Evolutionary conservation across 2,797 vertebrate species (phyloP), one percentile per base, ranked within the genome.

Genomic region (Pangasius djambal): DNA sequence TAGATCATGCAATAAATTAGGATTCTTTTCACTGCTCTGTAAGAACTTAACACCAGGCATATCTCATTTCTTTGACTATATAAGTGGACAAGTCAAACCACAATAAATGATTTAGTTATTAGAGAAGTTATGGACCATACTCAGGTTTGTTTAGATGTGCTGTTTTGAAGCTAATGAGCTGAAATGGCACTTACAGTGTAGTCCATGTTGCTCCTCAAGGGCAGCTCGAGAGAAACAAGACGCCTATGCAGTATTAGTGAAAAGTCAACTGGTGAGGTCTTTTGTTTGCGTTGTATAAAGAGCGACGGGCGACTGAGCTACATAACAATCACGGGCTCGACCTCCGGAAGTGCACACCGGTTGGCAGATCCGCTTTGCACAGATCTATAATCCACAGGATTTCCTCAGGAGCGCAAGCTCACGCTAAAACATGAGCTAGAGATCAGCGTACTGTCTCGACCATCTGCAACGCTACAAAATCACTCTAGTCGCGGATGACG

Each of bases 121-220:
- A 44, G 22, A 6, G 37, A 8, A 16, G 81, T 65, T 83, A 1
- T 55, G 25, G 15, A 4, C 9, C 20, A 4, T 4, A 4, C 8
- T 16, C 25, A 44, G 6, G 59, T 22, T 59, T n/a, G 48, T 52
- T 78, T 31, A 83, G 28, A 82, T 74, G 59, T n/a, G 65, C 13
- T 48, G 10, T 78, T 78, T 77, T 77, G 48, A 87, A 89, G 31
- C 31, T 83, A 85, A 91, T 9, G 59, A 59, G 48, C 25, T 40
- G 18, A 89, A 74, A 31, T 72, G 37, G 89, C 67, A 94, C 96
- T 89, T 92, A 97, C 96, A 96, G 92, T 93, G 92, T 95, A 95
- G 87, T 96, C 95, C 96, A 97, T 97, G 92, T 67, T 92, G 79
- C 87, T 90, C 89, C 92, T 90, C 74, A 90, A 87, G 88, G 72